Evolutionary conservation across 1,140 invertebrate genomes (phyloP).

Genomic region (Solen grandis): DNA sequence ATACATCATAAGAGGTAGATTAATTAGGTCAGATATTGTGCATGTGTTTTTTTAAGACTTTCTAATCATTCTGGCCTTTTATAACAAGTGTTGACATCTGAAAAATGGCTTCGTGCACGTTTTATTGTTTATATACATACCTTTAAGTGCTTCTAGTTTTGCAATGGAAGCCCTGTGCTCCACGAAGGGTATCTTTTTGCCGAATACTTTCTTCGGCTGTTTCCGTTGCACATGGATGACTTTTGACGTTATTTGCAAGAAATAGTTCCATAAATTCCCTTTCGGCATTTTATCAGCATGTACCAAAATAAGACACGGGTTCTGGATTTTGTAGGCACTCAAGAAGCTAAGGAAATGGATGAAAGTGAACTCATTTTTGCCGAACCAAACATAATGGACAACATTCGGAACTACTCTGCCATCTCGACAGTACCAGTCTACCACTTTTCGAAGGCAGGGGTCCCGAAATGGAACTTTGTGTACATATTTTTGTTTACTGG

Average conservation of each 20-base stretch:
- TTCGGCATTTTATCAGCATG: constrained; percentile 58
- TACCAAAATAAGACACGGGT: constrained; percentile 61
- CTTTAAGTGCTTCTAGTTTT: constrained; percentile 59
- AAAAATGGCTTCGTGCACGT: too few relatives aligned
- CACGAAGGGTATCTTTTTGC: constrained; percentile 54
- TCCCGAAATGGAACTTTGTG: constrained; percentile 25
- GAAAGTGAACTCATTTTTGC: constrained; percentile 47
- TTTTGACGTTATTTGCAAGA: constrained; percentile 47
- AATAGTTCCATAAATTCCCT: constrained; percentile 59
- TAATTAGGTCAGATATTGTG: too few relatives aligned
- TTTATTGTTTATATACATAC: constrained; percentile 25
- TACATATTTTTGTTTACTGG: constrained; percentile 43
- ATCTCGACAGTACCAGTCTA: constrained; percentile 47
- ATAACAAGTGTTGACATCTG: too few relatives aligned
- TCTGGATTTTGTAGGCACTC: constrained; percentile 43
- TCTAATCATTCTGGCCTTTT: too few relatives aligned
- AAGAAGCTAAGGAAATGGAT: constrained; percentile 53
- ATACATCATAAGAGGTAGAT: too few relatives aligned
- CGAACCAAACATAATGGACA: constrained; percentile 57
- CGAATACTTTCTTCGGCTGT: constrained; percentile 56
- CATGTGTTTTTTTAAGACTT: too few relatives aligned
- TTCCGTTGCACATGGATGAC: constrained; percentile 57
- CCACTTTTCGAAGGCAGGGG: constrained; percentile 21
- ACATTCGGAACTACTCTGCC: constrained; percentile 45
- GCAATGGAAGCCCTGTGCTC: constrained; percentile 66